These are phyloP conservation scores for Pterostichus madidus DNA, from an alignment of 2,888 invertebrate genomes.

Conservation along the genomic window DNA sequence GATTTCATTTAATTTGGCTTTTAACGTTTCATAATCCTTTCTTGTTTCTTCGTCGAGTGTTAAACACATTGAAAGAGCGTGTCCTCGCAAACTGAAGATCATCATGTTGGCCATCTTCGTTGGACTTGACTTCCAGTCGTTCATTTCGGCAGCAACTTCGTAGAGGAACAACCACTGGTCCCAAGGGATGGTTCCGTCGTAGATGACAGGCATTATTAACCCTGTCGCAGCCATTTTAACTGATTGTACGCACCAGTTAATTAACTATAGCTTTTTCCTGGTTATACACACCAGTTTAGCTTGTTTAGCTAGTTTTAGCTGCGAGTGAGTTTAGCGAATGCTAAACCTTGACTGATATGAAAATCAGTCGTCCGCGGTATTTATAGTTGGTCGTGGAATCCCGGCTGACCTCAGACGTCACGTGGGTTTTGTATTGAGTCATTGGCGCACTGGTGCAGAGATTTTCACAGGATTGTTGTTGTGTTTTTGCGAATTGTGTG, in stretches of 20 bases:
- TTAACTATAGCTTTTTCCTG: constrained; percentile 4
- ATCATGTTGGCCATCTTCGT: constrained; percentile 57
- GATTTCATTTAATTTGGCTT: constrained; percentile 56
- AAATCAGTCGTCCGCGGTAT: constrained; percentile 21
- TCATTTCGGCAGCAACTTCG: constrained; percentile 61
- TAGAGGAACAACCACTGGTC: constrained; percentile 63
- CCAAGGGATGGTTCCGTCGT: constrained; percentile 62
- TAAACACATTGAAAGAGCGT: constrained; percentile 58
- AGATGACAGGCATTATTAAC: constrained; percentile 61
- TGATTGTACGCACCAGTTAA: constrained; percentile 21
- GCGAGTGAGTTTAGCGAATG: constrained; percentile 45
- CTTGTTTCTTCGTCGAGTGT: constrained; percentile 53
- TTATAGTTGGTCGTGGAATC: constrained; percentile 33
- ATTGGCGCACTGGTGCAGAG: not conserved
- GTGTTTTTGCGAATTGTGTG: not conserved
- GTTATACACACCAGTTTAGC: constrained; percentile 22
- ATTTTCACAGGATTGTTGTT: constrained; percentile 26
- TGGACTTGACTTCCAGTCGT: constrained; percentile 54
- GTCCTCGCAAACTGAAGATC: constrained; percentile 60
- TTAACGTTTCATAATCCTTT: constrained; percentile 55
- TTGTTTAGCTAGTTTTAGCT: constrained; percentile 23
- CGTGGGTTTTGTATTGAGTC: constrained; percentile 4
- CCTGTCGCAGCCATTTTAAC: constrained; percentile 51
- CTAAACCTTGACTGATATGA: constrained; percentile 56
- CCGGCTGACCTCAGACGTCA: constrained; percentile 45